Conservation (phyloP, 2,113 vertebrate species). For the Urocitellus parryii region DNA sequence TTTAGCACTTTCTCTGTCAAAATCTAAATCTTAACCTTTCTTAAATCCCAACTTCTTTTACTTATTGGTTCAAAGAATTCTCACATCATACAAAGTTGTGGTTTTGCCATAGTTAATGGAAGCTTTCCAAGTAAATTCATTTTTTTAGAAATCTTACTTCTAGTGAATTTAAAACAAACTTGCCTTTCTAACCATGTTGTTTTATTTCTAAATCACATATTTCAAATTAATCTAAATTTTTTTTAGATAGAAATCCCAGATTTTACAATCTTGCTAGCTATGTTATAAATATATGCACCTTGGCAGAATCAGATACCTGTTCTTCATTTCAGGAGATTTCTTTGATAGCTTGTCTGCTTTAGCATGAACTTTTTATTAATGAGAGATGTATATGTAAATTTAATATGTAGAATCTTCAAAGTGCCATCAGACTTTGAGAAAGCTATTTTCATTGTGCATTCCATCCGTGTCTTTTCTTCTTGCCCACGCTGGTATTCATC, state of each 20-base stretch:
- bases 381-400: slow-evolving; percentile 51
- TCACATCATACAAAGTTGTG: background rate
- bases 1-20: slow-evolving; percentile 15
- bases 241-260: background rate
- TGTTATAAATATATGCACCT: slow-evolving; percentile 49
- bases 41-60: slow-evolving; percentile 35
- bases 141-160: background rate
- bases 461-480: slow-evolving; percentile 69
- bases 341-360: slow-evolving; percentile 64
- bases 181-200: background rate
- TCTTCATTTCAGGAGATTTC: slow-evolving; percentile 62
- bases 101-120: slow-evolving; percentile 34
- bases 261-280: slow-evolving; percentile 16
- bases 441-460: slow-evolving; percentile 66
- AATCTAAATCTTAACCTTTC: background rate
- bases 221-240: background rate
- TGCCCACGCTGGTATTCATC: slow-evolving; percentile 67
- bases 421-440: slow-evolving; percentile 86
- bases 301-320: background rate
- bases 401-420: slow-evolving; percentile 52
- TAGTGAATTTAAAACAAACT: slow-evolving; percentile 42
- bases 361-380: slow-evolving; percentile 41
- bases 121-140: slow-evolving; percentile 8
- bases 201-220: slow-evolving; percentile 26
- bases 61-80: background rate